phyloP scores from a whole-genome alignment of 1,140 invertebrate genomes.

The Leucophenga varia region DNA sequence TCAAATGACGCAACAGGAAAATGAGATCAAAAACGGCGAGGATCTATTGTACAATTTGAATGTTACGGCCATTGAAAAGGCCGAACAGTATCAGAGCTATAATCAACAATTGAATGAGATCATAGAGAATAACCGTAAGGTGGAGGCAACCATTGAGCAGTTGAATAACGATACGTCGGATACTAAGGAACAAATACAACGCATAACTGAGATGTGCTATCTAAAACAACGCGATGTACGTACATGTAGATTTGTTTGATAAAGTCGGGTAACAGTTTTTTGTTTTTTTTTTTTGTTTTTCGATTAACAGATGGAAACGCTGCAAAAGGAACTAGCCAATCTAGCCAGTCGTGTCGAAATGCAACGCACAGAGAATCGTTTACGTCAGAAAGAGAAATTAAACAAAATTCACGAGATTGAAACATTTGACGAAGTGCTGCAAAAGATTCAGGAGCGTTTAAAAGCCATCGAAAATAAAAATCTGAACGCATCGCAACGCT shows the following conservation, averaged over 20 bases:
- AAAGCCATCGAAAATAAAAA: conserved; percentile 33
- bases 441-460: conserved; percentile 27
- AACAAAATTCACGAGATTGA: conserved; percentile 21
- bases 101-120: conserved; percentile 34
- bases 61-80: conserved; percentile 1
- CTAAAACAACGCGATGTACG: conserved; percentile 45
- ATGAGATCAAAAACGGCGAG: conserved; percentile 36
- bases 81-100: conserved; percentile 15
- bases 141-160: conserved; percentile 34
- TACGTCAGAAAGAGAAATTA: conserved; percentile 18
- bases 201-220: conserved; percentile 21
- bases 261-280: no score
- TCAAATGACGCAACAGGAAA: conserved; percentile 50
- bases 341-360: conserved; percentile 34
- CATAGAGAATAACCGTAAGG: conserved; percentile 43
- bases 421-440: conserved; percentile 21
- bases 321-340: conserved; percentile 43
- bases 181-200: conserved; percentile 37
- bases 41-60: conserved; percentile 19
- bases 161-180: conserved; percentile 39
- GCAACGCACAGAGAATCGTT: conserved; percentile 46
- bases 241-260: no score
- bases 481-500: conserved; percentile 35
- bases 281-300: no score
- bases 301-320: conserved; percentile 31